Base-by-base conservation (phyloP, 2,888 invertebrate species). In the Amiota communis region DNA sequence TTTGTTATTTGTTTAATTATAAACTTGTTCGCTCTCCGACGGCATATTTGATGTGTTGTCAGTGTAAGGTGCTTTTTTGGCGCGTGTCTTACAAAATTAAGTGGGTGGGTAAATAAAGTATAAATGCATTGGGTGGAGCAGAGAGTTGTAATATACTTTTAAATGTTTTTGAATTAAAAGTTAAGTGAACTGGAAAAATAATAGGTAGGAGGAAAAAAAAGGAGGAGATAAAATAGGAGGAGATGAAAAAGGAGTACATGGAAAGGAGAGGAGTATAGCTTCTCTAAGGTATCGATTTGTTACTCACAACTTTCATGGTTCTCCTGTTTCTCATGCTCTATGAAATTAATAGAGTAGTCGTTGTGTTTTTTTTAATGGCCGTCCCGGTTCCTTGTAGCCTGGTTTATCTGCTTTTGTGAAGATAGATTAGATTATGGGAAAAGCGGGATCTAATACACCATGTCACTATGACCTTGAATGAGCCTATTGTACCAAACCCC, bases 1-100 rank as follows among this genome's bases (percentile, higher is more conserved):
- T 53, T 72, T 56, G 36, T 53, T 51, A 69, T 72, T 59, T 69
- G 63, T 51, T 47, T 53, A 67, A 68, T 72, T 72, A 67, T 57
- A 57, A 49, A 67, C 65, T 56, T 72, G 57, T 48, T 47, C 57
- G 12, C 17, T 15, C 12, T 23, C 11, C 23, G 15, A 13, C 6
- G 23, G 36, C 46, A 13, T 12, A n/a, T 17, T 49, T 6, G 51
- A 49, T 63, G 61, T 53, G 64, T 48, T 46, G 36, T 2, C 36
- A 6, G 8, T 36, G 36, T 36, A 36, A 36, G 36, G 36, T 36
- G 36, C 36, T 36, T 36, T n/a, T 36, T 36, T 36, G 36, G 46
- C 23, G n/a, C 20, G 47, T 67, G 13, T 57, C 57, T 48, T 17
- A 23, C 36, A 48, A 13, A n/a, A n/a, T n/a, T 48, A 23, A n/a